Evolutionary conservation across 2,888 invertebrate species (phyloP), one percentile per base, ranked within the genome.

Genomic region (Lycia hirtaria): DNA sequence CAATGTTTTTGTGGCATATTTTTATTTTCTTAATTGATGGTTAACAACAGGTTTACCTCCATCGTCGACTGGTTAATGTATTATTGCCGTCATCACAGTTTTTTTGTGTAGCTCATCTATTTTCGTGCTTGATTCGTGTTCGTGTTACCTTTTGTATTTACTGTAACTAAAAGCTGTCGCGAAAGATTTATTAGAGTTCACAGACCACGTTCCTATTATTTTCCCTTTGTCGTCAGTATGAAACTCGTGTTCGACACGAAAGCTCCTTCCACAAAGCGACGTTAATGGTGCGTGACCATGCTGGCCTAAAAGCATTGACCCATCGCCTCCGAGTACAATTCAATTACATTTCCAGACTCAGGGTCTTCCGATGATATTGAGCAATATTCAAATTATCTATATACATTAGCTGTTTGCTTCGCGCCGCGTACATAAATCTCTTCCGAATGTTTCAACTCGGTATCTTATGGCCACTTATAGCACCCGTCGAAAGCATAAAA

Each of bases 251-350:
- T 49, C 43, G 51, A 35, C 65, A 69, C 61, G 68, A 74, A 75
- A 72, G 68, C 69, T 67, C 59, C 64, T 59, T 65, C 63, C 62
- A 68, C 67, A 58, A 74, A 69, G 69, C 73, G 67, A 77, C 75
- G 78, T 81, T 78, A 78, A 67, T 57, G 64, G 69, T 71, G 74
- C 74, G 75, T 81, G 78, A 75, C 76, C 75, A 70, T 69, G 65
- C 66, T 71, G 63, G 55, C 49, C 68, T 77, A 66, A 79, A 76
- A 78, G 70, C 76, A 73, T 75, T 78, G 73, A 77, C 74, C 76
- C 69, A 54, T 60, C 63, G 57, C 47, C 35, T 44, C 51, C 66
- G 56, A 60, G 64, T 50, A 68, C 67, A 70, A 73, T 68, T 69
- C 49, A 71, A 72, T 69, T 68, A 65, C 47, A 43, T 63, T 41